A percentile compares a stretch with the other conserved stretches of the same genome.
These are phyloP conservation scores for Amphimallon solstitiale DNA, from an alignment of 2,888 invertebrate genomes.

Conservation along the genomic window DNA sequence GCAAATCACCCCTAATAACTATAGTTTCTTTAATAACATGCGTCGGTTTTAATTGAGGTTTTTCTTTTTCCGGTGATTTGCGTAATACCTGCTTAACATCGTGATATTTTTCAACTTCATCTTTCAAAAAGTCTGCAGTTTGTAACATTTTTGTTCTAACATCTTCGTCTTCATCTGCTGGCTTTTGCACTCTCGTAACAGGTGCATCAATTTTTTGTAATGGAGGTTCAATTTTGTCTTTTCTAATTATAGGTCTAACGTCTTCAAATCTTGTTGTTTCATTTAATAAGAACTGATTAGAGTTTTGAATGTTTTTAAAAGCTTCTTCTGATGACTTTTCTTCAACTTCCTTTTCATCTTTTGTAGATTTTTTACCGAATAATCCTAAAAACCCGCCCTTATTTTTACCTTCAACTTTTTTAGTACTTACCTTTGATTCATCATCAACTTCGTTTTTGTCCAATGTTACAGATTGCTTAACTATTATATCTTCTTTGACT, in stretches of 20 bases:
- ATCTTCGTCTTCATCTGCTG: conserved; percentile 6
- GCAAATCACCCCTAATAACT: conserved; percentile 1
- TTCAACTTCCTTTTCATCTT: conserved; percentile 27
- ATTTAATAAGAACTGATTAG: conserved; percentile 41
- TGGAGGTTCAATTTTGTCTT: neutral
- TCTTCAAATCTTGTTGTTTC: conserved; percentile 46
- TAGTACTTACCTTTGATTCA: neutral
- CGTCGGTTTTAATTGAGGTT: neutral
- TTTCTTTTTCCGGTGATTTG: conserved; percentile 1
- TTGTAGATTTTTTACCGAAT: conserved; percentile 51
- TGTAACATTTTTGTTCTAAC: conserved; percentile 39
- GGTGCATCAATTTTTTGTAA: neutral
- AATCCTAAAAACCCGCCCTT: conserved; percentile 44
- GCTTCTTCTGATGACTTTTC: conserved; percentile 3
- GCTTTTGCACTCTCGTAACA: conserved; percentile 1
- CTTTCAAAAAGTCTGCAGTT: conserved; percentile 49
- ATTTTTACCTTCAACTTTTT: conserved; percentile 30
- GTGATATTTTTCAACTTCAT: conserved; percentile 48
- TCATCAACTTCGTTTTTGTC: conserved; percentile 39
- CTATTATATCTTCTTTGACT: conserved; percentile 46
- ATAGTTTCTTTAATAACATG: conserved; percentile 22
- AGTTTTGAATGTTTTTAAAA: conserved; percentile 35
- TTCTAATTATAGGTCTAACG: conserved; percentile 36
- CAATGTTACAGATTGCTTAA: conserved; percentile 9
- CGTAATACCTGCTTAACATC: conserved; percentile 41